Percentiles rank a stretch among this genome's conserved stretches.
phyloP scores from a whole-genome alignment of 2,888 invertebrate species.

The Cataglyphis rosenhaueri region DNA sequence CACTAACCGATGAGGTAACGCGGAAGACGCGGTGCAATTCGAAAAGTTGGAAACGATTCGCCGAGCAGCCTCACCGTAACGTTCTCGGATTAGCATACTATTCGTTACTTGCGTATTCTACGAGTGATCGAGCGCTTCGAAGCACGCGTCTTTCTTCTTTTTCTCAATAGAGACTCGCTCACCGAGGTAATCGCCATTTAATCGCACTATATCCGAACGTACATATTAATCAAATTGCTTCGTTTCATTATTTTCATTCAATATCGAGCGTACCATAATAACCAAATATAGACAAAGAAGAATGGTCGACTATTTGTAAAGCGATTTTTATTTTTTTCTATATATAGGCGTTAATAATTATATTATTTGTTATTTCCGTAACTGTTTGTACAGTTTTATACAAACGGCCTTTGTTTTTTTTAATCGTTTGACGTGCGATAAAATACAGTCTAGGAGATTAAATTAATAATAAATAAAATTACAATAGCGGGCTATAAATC shows the following conservation, averaged over 20 bases:
- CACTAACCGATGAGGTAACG: conserved; percentile 28
- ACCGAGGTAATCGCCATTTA: conserved; percentile 66
- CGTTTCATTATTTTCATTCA: conserved; percentile 4
- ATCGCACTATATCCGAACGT: conserved; percentile 70
- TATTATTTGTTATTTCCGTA: conserved; percentile 19
- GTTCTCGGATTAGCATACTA: conserved; percentile 65
- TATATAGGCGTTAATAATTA: conserved; percentile 11
- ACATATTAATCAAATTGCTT: neutral
- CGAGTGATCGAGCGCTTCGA: conserved; percentile 50
- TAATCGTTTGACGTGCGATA: neutral
- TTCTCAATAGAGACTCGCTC: neutral
- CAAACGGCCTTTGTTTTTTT: conserved; percentile 11
- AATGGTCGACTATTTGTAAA: conserved; percentile 1
- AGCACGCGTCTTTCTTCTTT: conserved; percentile 31
- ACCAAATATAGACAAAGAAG: neutral
- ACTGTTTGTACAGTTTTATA: conserved; percentile 16
- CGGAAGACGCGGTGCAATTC: conserved; percentile 40
- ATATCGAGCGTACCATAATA: neutral
- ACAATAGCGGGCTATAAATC: conserved; percentile 41
- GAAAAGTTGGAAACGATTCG: conserved; percentile 52
- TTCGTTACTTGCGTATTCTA: conserved; percentile 60
- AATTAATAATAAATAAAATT: conserved; percentile 50
- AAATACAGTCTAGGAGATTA: conserved; percentile 29
- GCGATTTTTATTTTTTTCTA: conserved; percentile 15
- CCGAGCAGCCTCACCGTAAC: conserved; percentile 39